Evolutionary conservation across 1,140 invertebrate genomes (phyloP), one percentile per base, ranked within the genome.

Genomic region (Colletes gigas): DNA sequence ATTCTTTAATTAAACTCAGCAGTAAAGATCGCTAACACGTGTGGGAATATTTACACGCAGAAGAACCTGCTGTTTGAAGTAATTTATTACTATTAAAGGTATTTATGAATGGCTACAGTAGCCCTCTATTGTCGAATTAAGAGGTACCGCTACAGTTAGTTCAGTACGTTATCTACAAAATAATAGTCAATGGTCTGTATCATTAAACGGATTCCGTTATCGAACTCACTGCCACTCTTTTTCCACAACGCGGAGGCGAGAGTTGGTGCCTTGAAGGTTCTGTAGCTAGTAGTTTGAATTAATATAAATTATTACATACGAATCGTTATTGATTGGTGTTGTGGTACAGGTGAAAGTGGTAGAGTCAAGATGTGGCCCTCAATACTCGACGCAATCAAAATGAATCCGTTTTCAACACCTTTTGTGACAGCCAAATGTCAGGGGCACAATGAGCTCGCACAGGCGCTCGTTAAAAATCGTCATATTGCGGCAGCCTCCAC

Each of bases 361-460:
- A 83, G 52, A 78, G 47, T 71, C 84, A 94, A 92, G 83, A 96
- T 97, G 96, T 96, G 96, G 93, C 95, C 95, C 84, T 96, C 96
- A 81, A 90, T 97, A 82, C 87, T 96, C 85, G 96, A 97, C 89
- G 93, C 95, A 86, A 95, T 95, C 68, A 96, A 96, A 93, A 96
- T 95, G 92, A 97, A 95, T 88, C 95, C 96, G 39, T 97, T 97
- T 93, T 94, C 94, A 80, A 94, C 94, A 76, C 96, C 96, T 21
- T 94, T 97, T 85, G 93, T 94, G 72, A 94, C 93, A 44, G 95
- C 94, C 50, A 94, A 94, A 80, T 96, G 95, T 92, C 94, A 96
- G 88, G 89, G 94, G 30, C 88, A 88, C 6, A 86, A 80, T 73
- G 90, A 89, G 83, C 90, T 85, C 21, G 91, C 30, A 70, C 94